Percentiles rank a stretch among this genome's conserved stretches.
These are phyloP conservation scores for Acropora tenuis DNA, from an alignment of 64 coral and sea anemone species.

Conservation along the genomic window DNA sequence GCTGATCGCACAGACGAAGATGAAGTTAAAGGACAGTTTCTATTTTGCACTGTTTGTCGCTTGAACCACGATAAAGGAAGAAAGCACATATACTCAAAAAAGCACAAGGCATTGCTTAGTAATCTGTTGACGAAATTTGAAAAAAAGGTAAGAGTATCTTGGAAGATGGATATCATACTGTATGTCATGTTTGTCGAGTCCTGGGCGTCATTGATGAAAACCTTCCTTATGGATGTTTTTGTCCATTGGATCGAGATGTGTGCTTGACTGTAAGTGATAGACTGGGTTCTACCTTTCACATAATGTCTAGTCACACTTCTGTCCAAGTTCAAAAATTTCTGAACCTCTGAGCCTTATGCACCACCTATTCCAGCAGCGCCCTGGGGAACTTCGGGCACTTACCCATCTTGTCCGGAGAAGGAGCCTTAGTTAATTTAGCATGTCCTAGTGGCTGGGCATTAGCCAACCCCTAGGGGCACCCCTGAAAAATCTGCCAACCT, in stretches of 20 bases:
- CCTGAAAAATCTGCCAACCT: no score
- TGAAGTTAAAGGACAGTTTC: slow-evolving; percentile 37
- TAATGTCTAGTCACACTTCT: no score
- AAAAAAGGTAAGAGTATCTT: slow-evolving; percentile 56
- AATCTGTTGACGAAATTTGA: slow-evolving; percentile 75
- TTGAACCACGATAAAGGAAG: slow-evolving; percentile 88
- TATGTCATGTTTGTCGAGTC: neutral
- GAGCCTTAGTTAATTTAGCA: no score
- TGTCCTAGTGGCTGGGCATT: no score
- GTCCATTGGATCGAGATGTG: neutral
- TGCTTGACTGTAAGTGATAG: no score
- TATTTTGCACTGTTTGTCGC: slow-evolving; percentile 81
- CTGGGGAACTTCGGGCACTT: no score
- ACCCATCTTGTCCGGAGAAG: no score
- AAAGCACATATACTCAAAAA: slow-evolving; percentile 85
- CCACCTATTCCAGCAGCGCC: no score
- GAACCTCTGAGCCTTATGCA: no score
- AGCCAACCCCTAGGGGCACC: no score
- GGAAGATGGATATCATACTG: neutral
- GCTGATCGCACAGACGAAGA: slow-evolving; percentile 37
- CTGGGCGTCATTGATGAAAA: neutral
- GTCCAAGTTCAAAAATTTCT: no score
- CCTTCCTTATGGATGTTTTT: neutral
- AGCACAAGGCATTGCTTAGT: slow-evolving; percentile 68
- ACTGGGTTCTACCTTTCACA: no score